Conservation (phyloP, 2,888 invertebrate genomes). For the Gari tellinella region DNA sequence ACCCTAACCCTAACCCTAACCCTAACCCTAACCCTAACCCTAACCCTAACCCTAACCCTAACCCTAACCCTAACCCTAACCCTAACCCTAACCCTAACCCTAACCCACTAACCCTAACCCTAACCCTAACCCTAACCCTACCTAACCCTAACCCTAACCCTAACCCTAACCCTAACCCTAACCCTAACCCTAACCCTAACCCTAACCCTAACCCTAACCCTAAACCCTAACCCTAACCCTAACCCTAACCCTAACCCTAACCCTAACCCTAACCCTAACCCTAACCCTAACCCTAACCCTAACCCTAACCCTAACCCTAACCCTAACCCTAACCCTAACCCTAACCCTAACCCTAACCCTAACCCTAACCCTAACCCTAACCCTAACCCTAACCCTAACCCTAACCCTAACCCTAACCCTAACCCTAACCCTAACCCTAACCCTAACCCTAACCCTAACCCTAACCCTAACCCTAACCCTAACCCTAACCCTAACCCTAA, state of each 20-base stretch:
- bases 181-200: slow-evolving; percentile 26
- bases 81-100: slow-evolving; percentile 34
- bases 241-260: slow-evolving; percentile 47
- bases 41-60: slow-evolving; percentile 32
- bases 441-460: slow-evolving; percentile 57
- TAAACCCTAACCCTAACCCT: slow-evolving; percentile 44
- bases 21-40: slow-evolving; percentile 17
- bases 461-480: slow-evolving; percentile 25
- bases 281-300: slow-evolving; percentile 54
- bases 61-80: slow-evolving; percentile 37
- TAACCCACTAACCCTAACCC: no score
- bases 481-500: slow-evolving; percentile 44
- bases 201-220: no score
- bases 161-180: slow-evolving; percentile 38
- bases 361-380: slow-evolving; percentile 44
- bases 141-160: slow-evolving; percentile 44
- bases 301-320: slow-evolving; percentile 38
- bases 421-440: slow-evolving; percentile 57
- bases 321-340: slow-evolving; percentile 31
- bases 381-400: slow-evolving; percentile 37
- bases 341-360: slow-evolving; percentile 46
- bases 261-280: slow-evolving; percentile 68
- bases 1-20: slow-evolving; percentile 18
- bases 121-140: no score
- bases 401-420: slow-evolving; percentile 50